Conservation (phyloP, 2,888 invertebrate genomes). For the Hetaerina titia region DNA sequence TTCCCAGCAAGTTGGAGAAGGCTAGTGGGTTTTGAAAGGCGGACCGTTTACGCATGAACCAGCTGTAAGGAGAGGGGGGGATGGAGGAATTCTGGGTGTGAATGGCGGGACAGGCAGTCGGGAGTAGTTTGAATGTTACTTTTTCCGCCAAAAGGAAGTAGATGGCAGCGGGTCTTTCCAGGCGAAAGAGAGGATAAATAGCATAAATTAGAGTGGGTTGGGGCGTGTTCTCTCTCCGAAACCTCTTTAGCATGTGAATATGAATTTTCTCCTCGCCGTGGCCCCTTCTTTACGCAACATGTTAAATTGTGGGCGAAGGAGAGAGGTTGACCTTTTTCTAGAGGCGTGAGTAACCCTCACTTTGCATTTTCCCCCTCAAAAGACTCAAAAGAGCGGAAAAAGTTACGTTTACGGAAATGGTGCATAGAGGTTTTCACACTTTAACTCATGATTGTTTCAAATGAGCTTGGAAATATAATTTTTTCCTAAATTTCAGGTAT, state of each 20-base stretch:
- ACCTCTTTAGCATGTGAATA: slow-evolving; percentile 15
- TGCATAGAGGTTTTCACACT: not conserved
- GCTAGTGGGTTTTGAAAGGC: slow-evolving; percentile 21
- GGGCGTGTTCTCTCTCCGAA: not conserved
- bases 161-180: not conserved
- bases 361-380: not conserved
- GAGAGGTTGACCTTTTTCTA: slow-evolving; percentile 2
- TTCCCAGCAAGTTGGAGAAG: not conserved
- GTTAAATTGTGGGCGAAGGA: not conserved
- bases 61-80: not conserved
- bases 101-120: not conserved
- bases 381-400: not conserved
- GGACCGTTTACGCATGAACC: slow-evolving; percentile 8
- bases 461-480: not conserved
- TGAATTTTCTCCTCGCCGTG: not conserved
- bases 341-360: not conserved
- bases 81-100: not conserved
- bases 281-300: not conserved
- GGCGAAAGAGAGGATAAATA: not conserved
- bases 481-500: not conserved
- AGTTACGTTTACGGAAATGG: not conserved
- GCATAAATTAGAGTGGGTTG: not conserved
- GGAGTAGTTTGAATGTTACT: not conserved
- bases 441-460: not conserved
- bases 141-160: not conserved